phyloP scores from a whole-genome alignment of 2,888 invertebrate species.

The Netelia fuscicornis region DNA sequence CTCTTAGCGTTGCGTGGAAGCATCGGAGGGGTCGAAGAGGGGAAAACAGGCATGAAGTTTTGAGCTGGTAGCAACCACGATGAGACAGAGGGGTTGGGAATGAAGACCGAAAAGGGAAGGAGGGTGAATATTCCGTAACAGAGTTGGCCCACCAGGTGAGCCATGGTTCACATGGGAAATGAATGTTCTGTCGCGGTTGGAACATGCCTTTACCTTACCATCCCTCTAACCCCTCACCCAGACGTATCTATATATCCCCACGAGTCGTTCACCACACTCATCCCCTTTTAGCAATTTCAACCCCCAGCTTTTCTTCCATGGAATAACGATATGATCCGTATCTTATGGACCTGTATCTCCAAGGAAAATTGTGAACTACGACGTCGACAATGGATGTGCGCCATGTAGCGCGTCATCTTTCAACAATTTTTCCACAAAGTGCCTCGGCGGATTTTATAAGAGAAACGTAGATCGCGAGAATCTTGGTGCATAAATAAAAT shows the following conservation, averaged over 20 bases:
- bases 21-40: conserved; percentile 21
- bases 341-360: neutral
- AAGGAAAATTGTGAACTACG: neutral
- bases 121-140: conserved; percentile 48
- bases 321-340: neutral
- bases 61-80: conserved; percentile 41
- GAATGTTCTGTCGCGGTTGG: conserved; percentile 83
- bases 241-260: conserved; percentile 35
- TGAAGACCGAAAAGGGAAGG: conserved; percentile 36
- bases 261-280: conserved; percentile 39
- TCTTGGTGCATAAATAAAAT: too few species aligned
- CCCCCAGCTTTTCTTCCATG: conserved; percentile 18
- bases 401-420: too few species aligned
- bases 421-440: too few species aligned
- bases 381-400: neutral
- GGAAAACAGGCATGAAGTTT: conserved; percentile 42
- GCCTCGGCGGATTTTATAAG: too few species aligned
- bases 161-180: conserved; percentile 84
- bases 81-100: conserved; percentile 40
- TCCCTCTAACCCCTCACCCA: conserved; percentile 16
- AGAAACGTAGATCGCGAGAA: too few species aligned
- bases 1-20: conserved; percentile 43
- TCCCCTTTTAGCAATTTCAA: conserved; percentile 33
- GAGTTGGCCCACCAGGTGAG: conserved; percentile 77
- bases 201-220: conserved; percentile 74